phyloP scores from a whole-genome alignment of 2,888 invertebrate species.

The Caenorhabditis angaria region DNA sequence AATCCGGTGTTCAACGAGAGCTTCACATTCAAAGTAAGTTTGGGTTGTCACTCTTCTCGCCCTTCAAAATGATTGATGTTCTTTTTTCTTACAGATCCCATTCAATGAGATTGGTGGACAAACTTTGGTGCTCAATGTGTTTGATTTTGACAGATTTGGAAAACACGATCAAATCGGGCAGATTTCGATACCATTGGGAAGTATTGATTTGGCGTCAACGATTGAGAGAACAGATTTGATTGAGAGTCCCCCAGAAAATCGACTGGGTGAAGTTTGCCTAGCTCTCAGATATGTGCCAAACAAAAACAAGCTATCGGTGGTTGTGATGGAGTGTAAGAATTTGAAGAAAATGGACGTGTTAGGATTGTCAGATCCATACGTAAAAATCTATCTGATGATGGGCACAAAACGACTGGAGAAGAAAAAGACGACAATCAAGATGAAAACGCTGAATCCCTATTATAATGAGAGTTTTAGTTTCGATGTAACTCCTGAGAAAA shows the following conservation, averaged over 20 bases:
- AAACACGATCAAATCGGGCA: slow-evolving; percentile 89
- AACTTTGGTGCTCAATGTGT: slow-evolving; percentile 97
- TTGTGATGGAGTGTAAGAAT: slow-evolving; percentile 98
- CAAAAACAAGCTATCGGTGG: slow-evolving; percentile 97
- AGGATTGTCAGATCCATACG: slow-evolving; percentile 96
- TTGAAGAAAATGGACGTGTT: slow-evolving; percentile 99
- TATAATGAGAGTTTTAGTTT: slow-evolving; percentile 99
- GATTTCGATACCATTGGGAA: slow-evolving; percentile 85
- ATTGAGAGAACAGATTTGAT: slow-evolving; percentile 98
- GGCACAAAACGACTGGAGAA: slow-evolving; percentile 99
- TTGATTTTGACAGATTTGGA: slow-evolving; percentile 99
- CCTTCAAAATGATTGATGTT: too few species aligned
- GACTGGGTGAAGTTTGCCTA: slow-evolving; percentile 99
- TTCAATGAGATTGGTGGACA: slow-evolving; percentile 99
- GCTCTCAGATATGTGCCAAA: slow-evolving; percentile 98
- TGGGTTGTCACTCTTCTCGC: not conserved
- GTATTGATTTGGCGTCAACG: slow-evolving; percentile 95
- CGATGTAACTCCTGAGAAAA: slow-evolving; percentile 99
- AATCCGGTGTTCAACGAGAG: slow-evolving; percentile 98
- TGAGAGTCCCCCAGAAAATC: slow-evolving; percentile 86
- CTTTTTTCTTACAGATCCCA: slow-evolving; percentile 80
- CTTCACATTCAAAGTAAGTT: slow-evolving; percentile 92
- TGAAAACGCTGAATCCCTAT: slow-evolving; percentile 99
- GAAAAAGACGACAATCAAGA: slow-evolving; percentile 99
- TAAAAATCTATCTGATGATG: slow-evolving; percentile 99